phyloP scores from a whole-genome alignment of 2,797 vertebrate genomes.

The Xenentodon cancila region DNA sequence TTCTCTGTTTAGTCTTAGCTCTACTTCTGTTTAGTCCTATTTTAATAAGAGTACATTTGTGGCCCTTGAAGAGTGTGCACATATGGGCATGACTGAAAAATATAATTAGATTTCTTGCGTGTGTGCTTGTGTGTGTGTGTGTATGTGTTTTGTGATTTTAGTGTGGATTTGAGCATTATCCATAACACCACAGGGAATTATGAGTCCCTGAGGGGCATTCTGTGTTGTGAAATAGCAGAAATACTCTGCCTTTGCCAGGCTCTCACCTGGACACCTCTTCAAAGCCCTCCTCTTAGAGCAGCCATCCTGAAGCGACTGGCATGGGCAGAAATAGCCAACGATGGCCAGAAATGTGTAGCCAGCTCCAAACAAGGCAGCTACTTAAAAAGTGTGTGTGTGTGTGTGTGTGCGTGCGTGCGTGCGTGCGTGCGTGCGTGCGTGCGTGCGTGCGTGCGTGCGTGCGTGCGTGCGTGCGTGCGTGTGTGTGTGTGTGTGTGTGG shows the following conservation, averaged over 20 bases:
- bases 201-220: conserved; percentile 61
- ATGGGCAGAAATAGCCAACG: conserved; percentile 59
- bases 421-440: no score
- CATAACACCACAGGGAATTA: conserved; percentile 64
- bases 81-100: conserved; percentile 17
- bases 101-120: conserved; percentile 10
- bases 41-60: conserved; percentile 39
- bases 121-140: conserved; percentile 5
- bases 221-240: conserved; percentile 65
- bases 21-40: conserved; percentile 37
- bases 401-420: no score
- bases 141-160: conserved; percentile 36
- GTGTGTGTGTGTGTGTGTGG: no score
- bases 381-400: conserved; percentile 41
- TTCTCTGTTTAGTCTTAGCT: conserved; percentile 44
- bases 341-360: conserved; percentile 38
- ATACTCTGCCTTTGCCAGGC: conserved; percentile 62
- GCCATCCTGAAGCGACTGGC: conserved; percentile 64
- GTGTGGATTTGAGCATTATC: conserved; percentile 59
- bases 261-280: conserved; percentile 75
- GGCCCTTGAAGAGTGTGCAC: conserved; percentile 7
- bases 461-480: no score
- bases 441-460: no score
- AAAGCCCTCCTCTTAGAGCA: conserved; percentile 61
- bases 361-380: conserved; percentile 32